Base-by-base conservation (phyloP, 2,888 invertebrate genomes). In the Gymnoscelis rufifasciata region DNA sequence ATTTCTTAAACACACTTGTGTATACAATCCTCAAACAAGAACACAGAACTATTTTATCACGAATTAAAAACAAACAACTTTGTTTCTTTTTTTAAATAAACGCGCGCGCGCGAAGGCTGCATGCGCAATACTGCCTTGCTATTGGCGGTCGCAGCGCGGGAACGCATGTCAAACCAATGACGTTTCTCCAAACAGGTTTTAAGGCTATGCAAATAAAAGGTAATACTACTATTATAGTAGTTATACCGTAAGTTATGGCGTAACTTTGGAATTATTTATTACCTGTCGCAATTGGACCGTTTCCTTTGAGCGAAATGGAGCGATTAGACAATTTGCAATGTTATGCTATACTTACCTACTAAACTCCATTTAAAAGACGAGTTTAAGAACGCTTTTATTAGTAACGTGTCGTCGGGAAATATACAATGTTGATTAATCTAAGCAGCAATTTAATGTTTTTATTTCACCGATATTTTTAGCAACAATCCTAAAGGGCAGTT, bases 131-230 rank as follows among this genome's bases (percentile, higher is more conserved):
- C 86, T 84, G 73, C 54, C 65, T 37, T 38, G 53, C 68, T 71
- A 81, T 83, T 82, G 78, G 79, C 45, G 64, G 64, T 56, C 49
- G 59, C 62, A 69, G 58, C 76, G 79, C 81, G 82, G 78, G 76
- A 82, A 78, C 71, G 74, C 59, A 59, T 72, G 71, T 70, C 71
- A 60, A 54, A 59, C 19, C 19, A 19, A 48, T 71, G 71, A 68
- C 69, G 70, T 69, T 62, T 60, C 35, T 46, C 10, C 10, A 31
- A 65, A 67, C 73, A 62, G 66, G 74, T 73, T 73, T 45, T 56
- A 37, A 12, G 14, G 19, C 30, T 28, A 38, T 14, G 10, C 4
- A 29, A 54, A 15, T 54, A 54, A 45, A 60, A 62, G 60, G 59
- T 54, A 66, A 67, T 19, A 33, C 33, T 33, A 33, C 7, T 31